Conservation (phyloP, 2,888 invertebrate genomes). For the Drosophila mayaguana region DNA sequence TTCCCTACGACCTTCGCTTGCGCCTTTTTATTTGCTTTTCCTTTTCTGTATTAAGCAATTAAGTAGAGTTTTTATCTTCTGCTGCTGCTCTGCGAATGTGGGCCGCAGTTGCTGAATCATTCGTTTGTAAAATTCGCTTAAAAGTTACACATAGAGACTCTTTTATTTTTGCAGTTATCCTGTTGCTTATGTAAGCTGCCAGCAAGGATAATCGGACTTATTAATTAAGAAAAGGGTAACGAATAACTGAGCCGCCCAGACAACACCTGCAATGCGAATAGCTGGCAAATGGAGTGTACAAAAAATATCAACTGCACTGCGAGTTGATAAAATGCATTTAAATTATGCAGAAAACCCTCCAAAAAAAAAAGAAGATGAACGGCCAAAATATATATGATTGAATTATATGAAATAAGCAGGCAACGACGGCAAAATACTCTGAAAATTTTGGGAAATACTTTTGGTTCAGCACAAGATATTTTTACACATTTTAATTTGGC, state of each 20-base stretch:
- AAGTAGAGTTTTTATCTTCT: conserved; percentile 11
- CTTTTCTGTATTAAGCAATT: conserved; percentile 8
- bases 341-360: background rate
- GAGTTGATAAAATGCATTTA: conserved; percentile 1
- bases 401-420: background rate
- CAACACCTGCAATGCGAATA: background rate
- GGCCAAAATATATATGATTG: background rate
- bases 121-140: conserved; percentile 7
- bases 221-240: background rate
- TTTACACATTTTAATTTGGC: too few relatives aligned
- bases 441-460: too few relatives aligned
- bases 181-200: background rate
- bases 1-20: background rate
- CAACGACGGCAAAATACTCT: background rate
- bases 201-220: conserved; percentile 16
- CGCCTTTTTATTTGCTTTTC: background rate
- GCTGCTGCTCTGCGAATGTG: background rate
- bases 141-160: conserved; percentile 11
- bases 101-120: background rate
- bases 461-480: too few relatives aligned
- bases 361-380: background rate
- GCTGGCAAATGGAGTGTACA: too few relatives aligned
- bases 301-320: background rate
- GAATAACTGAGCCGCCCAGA: background rate
- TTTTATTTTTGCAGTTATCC: conserved; percentile 10